Percentiles rank a stretch among this genome's conserved stretches.
Conservation (phyloP, 2,888 invertebrate species). For the Drosophila atroscutellata region DNA sequence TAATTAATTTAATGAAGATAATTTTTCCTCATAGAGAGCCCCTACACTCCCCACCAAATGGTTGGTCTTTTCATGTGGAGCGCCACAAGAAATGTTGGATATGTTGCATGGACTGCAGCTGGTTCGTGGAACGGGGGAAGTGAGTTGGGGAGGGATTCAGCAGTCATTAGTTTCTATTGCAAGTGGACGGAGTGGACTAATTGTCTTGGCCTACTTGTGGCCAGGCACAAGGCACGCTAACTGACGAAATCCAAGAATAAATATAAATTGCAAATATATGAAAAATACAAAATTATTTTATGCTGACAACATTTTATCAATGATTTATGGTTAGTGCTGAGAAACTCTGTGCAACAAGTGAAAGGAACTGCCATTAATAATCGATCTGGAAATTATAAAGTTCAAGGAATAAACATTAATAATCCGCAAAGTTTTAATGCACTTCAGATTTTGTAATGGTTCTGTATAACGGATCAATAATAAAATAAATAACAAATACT, state of each 20-base stretch:
- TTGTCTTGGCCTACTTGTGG: conserved; percentile 50
- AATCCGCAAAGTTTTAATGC: not conserved
- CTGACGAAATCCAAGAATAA: conserved; percentile 27
- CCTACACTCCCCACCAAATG: conserved; percentile 4
- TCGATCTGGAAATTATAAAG: conserved; percentile 3
- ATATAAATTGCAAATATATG: conserved; percentile 59
- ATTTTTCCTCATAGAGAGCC: conserved; percentile 49
- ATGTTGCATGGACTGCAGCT: conserved; percentile 38
- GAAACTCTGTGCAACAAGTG: not conserved
- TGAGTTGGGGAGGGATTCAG: not conserved
- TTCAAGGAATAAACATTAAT: not conserved
- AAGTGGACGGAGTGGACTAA: conserved; percentile 49
- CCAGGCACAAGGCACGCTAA: conserved; percentile 46
- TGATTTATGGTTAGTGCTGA: no score
- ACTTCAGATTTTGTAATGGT: not conserved
- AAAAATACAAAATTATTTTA: conserved; percentile 31
- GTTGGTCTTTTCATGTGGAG: conserved; percentile 15
- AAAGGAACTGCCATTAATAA: conserved; percentile 37
- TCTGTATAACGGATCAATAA: no score
- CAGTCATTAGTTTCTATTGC: conserved; percentile 65
- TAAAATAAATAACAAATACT: not conserved
- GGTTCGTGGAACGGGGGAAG: not conserved
- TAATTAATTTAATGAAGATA: conserved; percentile 61
- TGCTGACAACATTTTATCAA: conserved; percentile 51
- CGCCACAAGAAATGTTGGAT: conserved; percentile 34